Evolutionary conservation across 1,140 invertebrate genomes (phyloP).

Genomic region (Leptestheria dahalacensis): DNA sequence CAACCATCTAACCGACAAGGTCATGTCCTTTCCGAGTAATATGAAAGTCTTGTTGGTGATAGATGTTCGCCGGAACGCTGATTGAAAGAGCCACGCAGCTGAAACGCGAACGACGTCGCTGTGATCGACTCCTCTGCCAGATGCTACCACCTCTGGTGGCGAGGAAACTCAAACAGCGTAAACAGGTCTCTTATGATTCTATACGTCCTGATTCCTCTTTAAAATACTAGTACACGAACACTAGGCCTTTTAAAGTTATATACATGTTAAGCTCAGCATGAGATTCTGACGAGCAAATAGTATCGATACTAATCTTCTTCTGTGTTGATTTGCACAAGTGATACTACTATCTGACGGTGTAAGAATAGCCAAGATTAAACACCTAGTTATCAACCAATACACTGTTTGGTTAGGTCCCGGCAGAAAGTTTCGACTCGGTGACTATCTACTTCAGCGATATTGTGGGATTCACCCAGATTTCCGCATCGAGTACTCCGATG

Average conservation of each 20-base stretch:
- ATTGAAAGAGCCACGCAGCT: conserved; percentile 63
- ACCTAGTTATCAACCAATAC: no score
- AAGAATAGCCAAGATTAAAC: no score
- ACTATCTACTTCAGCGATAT: conserved; percentile 33
- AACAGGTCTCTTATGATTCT: conserved; percentile 23
- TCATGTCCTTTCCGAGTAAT: no score
- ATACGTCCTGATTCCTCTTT: background rate
- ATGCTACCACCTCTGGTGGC: conserved; percentile 40
- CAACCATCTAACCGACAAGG: no score
- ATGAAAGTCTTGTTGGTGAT: no score
- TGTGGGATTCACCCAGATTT: conserved; percentile 29
- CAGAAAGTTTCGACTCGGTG: conserved; percentile 28
- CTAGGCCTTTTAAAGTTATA: background rate
- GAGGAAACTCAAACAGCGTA: conserved; percentile 30
- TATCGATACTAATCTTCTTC: no score
- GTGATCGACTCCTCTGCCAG: conserved; percentile 63
- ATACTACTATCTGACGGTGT: no score
- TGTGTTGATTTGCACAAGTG: no score
- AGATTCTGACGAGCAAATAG: no score
- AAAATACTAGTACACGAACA: no score
- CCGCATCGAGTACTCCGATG: conserved; percentile 31
- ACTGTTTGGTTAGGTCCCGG: conserved; percentile 24
- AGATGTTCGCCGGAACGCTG: conserved; percentile 64
- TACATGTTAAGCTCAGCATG: no score
- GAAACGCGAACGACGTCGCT: conserved; percentile 66